Evolutionary conservation across 2,113 vertebrate species (phyloP).

Genomic region (Oceanites oceanicus): DNA sequence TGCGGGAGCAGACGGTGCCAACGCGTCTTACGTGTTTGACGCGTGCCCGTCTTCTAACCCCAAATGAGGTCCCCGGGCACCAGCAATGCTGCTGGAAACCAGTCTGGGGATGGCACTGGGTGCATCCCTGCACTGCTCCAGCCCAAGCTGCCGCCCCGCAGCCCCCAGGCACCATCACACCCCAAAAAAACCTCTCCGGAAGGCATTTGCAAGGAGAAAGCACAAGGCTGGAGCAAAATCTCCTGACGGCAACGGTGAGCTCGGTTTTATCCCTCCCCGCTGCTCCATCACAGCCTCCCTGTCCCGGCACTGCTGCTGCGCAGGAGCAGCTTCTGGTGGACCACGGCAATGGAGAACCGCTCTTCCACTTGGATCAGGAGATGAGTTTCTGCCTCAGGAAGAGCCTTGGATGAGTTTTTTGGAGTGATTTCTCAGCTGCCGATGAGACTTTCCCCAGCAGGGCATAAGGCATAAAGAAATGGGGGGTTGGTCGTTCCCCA

Average conservation of each 20-base stretch:
- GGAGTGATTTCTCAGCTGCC: neutral
- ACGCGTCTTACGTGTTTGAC: neutral
- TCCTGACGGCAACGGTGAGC: neutral
- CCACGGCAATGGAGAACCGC: accelerated
- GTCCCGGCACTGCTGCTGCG: neutral
- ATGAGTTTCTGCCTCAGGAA: neutral
- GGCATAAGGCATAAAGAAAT: neutral
- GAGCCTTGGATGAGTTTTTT: neutral
- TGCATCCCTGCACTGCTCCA: accelerated
- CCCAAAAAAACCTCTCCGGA: accelerated
- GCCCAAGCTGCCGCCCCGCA: accelerated
- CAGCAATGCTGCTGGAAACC: neutral
- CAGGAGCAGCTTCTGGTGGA: neutral
- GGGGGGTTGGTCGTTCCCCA: accelerated
- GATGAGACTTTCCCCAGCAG: neutral
- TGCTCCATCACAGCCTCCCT: neutral
- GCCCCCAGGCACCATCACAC: neutral
- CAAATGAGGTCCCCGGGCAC: neutral
- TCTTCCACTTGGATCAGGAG: neutral
- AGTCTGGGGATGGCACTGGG: neutral
- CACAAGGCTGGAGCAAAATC: neutral
- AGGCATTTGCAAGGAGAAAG: neutral
- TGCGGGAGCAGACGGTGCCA: neutral
- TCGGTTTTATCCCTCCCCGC: neutral
- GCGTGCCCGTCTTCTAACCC: neutral